Evolutionary conservation across 2,113 vertebrate genomes (phyloP), one percentile per base, ranked within the genome.

Genomic region (Aphyosemion australe): DNA sequence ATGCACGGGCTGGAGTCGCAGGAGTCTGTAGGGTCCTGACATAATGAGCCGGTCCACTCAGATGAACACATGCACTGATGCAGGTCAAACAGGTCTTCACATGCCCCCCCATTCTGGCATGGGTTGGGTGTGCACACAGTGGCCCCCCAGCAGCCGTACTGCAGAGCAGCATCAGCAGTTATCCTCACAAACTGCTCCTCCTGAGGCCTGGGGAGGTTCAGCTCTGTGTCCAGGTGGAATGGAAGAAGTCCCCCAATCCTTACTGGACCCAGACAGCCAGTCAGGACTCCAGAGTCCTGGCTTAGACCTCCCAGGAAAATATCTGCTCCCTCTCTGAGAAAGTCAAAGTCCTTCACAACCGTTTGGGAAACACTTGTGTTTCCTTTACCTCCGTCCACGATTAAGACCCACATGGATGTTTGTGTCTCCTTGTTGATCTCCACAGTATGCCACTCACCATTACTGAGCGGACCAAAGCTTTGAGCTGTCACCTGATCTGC

Each of bases 241-340:
- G 96, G 93, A 42, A 98, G 86, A 83, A 96, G 89, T 11, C 94
- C 95, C 48, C 94, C 87, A 9, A 98, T 91, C 50, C 92, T 88
- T 43, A 95, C 89, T 1, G 89, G 93, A 34, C 95, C 94, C 42
- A 98, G 83, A 69, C 96, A 98, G 0, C 95, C 96, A 26, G 60
- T 84, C 15, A 95, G 67, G 42, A 73, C 80, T 6, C 71, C 60
- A 7, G 54, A 75, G 6, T 86, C 84, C 1, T 54, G 61, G 21
- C 85, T 85, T 49, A 58, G 65, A 14, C 86, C 92, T 12, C 95
- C 96, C 18, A 98, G 80, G 6, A 94, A 86, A 83, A 97, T 91
- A 61, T 96, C 93, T 37, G 89, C 92, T 3, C 84, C 88, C 13
- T 93, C 90, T 69, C 70, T 92, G 5, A 97, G 84, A 78, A 97